A percentile compares a stretch with the other conserved stretches of the same genome.
Conservation (phyloP, 2,888 invertebrate species). For the Rambutsinella grinnellia region DNA sequence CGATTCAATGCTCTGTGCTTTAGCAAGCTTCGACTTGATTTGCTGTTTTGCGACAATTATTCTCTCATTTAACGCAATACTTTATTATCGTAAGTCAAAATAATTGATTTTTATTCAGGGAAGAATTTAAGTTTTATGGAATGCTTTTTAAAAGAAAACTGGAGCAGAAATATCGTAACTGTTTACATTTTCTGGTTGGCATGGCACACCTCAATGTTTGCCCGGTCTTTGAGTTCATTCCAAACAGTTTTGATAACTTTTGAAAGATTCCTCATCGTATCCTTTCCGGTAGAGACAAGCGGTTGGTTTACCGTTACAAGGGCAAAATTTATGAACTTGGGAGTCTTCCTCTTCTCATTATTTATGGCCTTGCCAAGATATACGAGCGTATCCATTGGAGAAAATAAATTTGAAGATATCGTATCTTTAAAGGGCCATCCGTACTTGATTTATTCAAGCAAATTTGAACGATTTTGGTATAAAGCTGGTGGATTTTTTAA, state of each 20-base stretch:
- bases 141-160: slow-evolving; percentile 11
- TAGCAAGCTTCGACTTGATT: not conserved
- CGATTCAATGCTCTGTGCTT: slow-evolving; percentile 4
- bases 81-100: not conserved
- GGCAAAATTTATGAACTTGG: not conserved
- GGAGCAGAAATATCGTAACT: not conserved
- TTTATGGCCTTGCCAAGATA: not conserved
- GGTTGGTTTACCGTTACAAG: not conserved
- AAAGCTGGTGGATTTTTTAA: slow-evolving; percentile 20
- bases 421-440: not conserved
- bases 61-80: not conserved
- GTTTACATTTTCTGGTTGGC: not conserved
- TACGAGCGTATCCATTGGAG: not conserved
- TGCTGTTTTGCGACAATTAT: slow-evolving; percentile 1
- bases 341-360: not conserved
- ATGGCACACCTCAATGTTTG: not conserved
- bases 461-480: slow-evolving; percentile 27
- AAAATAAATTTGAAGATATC: not conserved
- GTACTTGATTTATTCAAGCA: slow-evolving; percentile 19
- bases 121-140: not conserved
- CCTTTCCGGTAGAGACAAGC: not conserved
- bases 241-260: slow-evolving; percentile 7
- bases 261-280: slow-evolving; percentile 7
- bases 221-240: not conserved
- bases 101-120: not conserved